Base-by-base conservation (phyloP, 2,888 invertebrate species). In the Unio delphinus region DNA sequence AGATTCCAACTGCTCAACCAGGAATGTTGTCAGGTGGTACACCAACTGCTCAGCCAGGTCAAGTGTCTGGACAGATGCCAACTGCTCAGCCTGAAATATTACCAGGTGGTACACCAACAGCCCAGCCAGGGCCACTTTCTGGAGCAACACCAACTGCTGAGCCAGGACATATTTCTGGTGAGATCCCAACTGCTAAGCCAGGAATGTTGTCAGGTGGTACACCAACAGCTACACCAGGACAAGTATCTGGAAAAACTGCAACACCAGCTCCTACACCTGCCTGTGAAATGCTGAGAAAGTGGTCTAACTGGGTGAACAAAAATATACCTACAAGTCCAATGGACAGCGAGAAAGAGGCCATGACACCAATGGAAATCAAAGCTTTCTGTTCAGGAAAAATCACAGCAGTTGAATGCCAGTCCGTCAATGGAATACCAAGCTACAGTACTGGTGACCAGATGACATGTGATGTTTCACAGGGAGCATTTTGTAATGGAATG, bases 401-500 rank as follows among this genome's bases (percentile, higher is more conserved):
- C 54, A 78, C 67, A n/a, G 65, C 73, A 18, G 78, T 86, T n/a
- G 82, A 87, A 68, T 87, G 87, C 67, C 62, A 80, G 62, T 70
- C 80, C 26, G 76, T 79, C 18, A 73, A 76, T 68, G 78, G 75
- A 26, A 75, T 75, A 18, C 75, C 78, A 18, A 70, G 72, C 26
- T 75, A 76, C 61, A 77, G 73, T 34, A 60, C 69, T 26, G 81
- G 84, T 15, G 80, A 86, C 59, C 80, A 78, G 1, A 76, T 77
- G 8, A 80, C 79, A 3, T 89, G 89, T 72, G 81, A 85, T 61
- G 87, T 96, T 72, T 93, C 94, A 80, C 91, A 92, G n/a, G 96
- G 96, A 0, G 91, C 96, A 0, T 89, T 93, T 4, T 96, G 96
- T 86, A 70, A 72, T 63, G 83, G 82, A 62, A 34, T 55, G 3